Percentiles rank a stretch among this genome's conserved stretches.
Conservation (phyloP, 2,113 vertebrate genomes). For the Phalacrocorax aristotelis region DNA sequence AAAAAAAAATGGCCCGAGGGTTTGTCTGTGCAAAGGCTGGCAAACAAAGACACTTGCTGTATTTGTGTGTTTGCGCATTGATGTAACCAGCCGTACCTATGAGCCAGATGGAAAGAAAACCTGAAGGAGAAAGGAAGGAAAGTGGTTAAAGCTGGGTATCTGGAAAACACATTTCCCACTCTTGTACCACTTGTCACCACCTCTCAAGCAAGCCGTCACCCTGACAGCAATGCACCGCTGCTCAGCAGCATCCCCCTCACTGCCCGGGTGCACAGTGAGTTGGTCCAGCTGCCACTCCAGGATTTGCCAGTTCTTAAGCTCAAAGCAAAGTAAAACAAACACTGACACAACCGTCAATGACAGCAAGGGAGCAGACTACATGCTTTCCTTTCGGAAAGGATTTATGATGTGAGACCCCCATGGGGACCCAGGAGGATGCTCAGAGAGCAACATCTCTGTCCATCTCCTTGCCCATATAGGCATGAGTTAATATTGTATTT, state of each 20-base stretch:
- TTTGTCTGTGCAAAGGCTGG: neutral
- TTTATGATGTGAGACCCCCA: neutral
- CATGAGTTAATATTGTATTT: neutral
- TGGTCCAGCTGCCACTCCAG: neutral
- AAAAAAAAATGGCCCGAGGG: neutral
- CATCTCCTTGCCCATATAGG: neutral
- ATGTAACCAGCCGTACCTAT: accelerated
- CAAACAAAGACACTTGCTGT: neutral
- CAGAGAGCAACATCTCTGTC: neutral
- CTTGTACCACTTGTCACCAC: slow-evolving; percentile 31
- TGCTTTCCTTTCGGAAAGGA: neutral
- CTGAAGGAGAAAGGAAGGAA: neutral
- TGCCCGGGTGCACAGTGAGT: neutral
- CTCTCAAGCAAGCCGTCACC: slow-evolving; percentile 29
- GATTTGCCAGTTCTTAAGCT: neutral
- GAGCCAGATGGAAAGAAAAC: neutral
- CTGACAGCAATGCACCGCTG: neutral
- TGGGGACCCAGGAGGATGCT: neutral
- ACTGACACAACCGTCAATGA: neutral
- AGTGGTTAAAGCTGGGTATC: neutral
- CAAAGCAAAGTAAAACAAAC: slow-evolving; percentile 26
- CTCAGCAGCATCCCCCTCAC: neutral
- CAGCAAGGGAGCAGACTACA: neutral
- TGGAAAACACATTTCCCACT: slow-evolving; percentile 63
- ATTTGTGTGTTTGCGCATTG: neutral